A percentile compares a stretch with the other conserved stretches of the same genome.
phyloP scores from a whole-genome alignment of 30 jellyfish, hydroid and myxozoan species.

The Mastigias papua region DNA sequence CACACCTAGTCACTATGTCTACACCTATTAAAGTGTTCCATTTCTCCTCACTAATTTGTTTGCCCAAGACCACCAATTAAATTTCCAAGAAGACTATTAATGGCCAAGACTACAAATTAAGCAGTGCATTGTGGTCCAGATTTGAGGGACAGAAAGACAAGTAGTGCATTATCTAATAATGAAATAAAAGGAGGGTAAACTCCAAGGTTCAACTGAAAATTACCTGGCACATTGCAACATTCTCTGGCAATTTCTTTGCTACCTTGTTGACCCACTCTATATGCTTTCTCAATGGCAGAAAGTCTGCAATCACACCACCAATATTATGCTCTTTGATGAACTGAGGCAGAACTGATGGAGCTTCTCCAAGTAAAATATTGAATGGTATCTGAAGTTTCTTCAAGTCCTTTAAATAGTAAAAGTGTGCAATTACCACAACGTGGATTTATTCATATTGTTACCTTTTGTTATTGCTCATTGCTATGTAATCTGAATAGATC shows the following conservation, averaged over 20 bases:
- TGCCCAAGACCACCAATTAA: too few relatives aligned
- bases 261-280: slow-evolving; percentile 67
- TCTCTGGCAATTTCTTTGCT: slow-evolving; percentile 54
- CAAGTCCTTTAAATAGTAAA: slow-evolving; percentile 45
- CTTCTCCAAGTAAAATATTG: slow-evolving; percentile 68
- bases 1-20: too few relatives aligned
- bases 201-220: not conserved
- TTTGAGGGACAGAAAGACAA: too few relatives aligned
- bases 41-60: too few relatives aligned
- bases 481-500: not conserved
- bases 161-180: not conserved
- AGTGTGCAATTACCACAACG: not conserved
- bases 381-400: slow-evolving; percentile 60
- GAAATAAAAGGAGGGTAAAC: not conserved
- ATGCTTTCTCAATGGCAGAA: slow-evolving; percentile 70
- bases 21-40: too few relatives aligned
- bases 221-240: slow-evolving; percentile 79
- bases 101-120: too few relatives aligned
- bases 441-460: too few relatives aligned
- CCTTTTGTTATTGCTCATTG: not conserved
- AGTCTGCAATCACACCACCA: slow-evolving; percentile 84
- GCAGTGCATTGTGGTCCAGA: too few relatives aligned
- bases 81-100: too few relatives aligned
- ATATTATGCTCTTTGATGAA: slow-evolving; percentile 50
- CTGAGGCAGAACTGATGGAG: slow-evolving; percentile 60